phyloP scores from a whole-genome alignment of 2,797 vertebrate species.

The Xiphorhynchus erythropygius region DNA sequence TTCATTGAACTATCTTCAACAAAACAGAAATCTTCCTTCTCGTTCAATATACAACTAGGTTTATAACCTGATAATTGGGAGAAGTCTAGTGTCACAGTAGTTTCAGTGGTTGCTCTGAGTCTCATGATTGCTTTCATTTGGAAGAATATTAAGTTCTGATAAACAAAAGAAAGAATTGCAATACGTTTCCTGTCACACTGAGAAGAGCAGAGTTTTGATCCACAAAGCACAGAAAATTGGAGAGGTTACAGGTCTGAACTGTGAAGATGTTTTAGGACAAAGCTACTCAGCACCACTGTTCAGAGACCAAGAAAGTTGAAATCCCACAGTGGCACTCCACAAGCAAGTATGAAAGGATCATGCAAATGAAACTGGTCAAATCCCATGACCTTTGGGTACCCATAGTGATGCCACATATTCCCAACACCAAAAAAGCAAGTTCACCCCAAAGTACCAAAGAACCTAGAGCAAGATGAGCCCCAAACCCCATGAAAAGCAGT shows the following conservation, averaged over 20 bases:
- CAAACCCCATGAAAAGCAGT: not conserved
- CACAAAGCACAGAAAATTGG: not conserved
- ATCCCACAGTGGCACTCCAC: not conserved
- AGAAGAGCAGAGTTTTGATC: not conserved
- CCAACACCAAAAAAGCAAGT: not conserved
- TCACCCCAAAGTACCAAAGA: not conserved
- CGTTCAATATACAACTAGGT: not conserved
- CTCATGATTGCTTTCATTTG: not conserved
- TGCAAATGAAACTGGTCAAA: not conserved
- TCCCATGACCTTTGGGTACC: not conserved
- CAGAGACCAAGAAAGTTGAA: not conserved
- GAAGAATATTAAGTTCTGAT: not conserved
- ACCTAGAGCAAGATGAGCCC: not conserved
- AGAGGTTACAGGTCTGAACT: not conserved
- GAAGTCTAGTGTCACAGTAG: not conserved
- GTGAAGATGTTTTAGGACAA: not conserved
- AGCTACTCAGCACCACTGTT: not conserved
- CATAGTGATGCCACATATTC: not conserved
- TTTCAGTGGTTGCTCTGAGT: not conserved
- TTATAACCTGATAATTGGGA: not conserved
- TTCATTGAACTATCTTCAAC: not conserved
- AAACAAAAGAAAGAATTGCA: not conserved
- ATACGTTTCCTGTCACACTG: not conserved
- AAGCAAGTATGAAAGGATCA: not conserved
- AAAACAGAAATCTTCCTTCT: not conserved